phyloP scores from a whole-genome alignment of 2,797 vertebrate genomes.

The Falco biarmicus region DNA sequence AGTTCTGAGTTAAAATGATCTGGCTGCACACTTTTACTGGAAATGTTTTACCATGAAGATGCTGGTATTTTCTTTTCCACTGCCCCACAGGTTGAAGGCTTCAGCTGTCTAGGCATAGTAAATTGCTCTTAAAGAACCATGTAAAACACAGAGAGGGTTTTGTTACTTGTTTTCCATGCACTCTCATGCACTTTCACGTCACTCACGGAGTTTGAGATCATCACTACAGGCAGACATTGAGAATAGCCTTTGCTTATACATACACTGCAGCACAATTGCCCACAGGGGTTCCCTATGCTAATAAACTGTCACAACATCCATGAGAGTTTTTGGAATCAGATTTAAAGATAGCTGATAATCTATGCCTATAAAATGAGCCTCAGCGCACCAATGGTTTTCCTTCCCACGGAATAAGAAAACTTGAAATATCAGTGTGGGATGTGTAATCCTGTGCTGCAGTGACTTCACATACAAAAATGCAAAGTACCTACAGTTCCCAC shows the following conservation, averaged over 20 bases:
- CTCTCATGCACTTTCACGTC: not conserved
- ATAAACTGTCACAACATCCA: not conserved
- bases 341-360: not conserved
- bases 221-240: not conserved
- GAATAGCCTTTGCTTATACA: not conserved
- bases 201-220: not conserved
- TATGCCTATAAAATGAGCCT: not conserved
- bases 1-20: not conserved
- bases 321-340: not conserved
- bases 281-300: not conserved
- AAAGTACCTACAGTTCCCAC: slow-evolving; percentile 36
- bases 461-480: slow-evolving; percentile 40
- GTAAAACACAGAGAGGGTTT: not conserved
- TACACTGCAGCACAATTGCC: not conserved
- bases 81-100: not conserved
- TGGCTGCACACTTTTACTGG: not conserved
- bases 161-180: not conserved
- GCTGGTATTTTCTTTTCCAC: not conserved
- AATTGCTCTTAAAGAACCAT: not conserved
- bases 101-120: not conserved
- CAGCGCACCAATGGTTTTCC: not conserved
- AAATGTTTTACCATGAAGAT: not conserved
- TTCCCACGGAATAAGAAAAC: slow-evolving; percentile 24
- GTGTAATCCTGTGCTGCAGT: slow-evolving; percentile 13
- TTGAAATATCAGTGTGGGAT: slow-evolving; percentile 54